phyloP scores from a whole-genome alignment of 2,888 invertebrate species.

The Dorcus hopei region DNA sequence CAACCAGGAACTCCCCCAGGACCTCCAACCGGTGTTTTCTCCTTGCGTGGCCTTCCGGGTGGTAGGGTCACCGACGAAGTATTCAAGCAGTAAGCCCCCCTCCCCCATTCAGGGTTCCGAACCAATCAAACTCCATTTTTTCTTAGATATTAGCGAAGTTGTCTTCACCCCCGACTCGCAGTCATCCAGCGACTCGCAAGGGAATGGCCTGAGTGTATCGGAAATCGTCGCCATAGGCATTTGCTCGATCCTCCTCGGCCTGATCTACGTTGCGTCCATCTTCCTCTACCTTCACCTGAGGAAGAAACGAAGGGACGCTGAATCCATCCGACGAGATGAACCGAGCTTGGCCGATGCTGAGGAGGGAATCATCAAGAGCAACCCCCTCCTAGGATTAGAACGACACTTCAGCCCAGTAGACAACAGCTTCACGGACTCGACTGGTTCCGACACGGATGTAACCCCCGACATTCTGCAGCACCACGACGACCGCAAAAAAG shows the following conservation, averaged over 20 bases:
- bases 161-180: conserved; percentile 68
- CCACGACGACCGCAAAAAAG: conserved; percentile 41
- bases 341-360: conserved; percentile 52
- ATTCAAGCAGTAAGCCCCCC: conserved; percentile 58
- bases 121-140: background rate
- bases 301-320: conserved; percentile 54
- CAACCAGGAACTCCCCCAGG: conserved; percentile 36
- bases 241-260: conserved; percentile 78
- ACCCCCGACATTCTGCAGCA: conserved; percentile 49
- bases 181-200: conserved; percentile 52
- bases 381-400: conserved; percentile 64
- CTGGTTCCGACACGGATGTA: conserved; percentile 65
- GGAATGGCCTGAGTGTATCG: conserved; percentile 64
- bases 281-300: conserved; percentile 77
- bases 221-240: conserved; percentile 84
- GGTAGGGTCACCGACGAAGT: conserved; percentile 73
- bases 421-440: conserved; percentile 55
- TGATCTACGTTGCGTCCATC: conserved; percentile 83
- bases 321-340: conserved; percentile 32
- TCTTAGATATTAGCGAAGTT: conserved; percentile 76
- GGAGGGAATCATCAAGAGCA: conserved; percentile 73
- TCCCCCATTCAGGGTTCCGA: background rate
- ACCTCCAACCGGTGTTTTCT: conserved; percentile 65
- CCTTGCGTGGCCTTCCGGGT: conserved; percentile 85
- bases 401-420: conserved; percentile 62